Percentiles rank a stretch among this genome's conserved stretches.
Conservation (phyloP, 2,113 vertebrate genomes). For the Xenus cinereus region DNA sequence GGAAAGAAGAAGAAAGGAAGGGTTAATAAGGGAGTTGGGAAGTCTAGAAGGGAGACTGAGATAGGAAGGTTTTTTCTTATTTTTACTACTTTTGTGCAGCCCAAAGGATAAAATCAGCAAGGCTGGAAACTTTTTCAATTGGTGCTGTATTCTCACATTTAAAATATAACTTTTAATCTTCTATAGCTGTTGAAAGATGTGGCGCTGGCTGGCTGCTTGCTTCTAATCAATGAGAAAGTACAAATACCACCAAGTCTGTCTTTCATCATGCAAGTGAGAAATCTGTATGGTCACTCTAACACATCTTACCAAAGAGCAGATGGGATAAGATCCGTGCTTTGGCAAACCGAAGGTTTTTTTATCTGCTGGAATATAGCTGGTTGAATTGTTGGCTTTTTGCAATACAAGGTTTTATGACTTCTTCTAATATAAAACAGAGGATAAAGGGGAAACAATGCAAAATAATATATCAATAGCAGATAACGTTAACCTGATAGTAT, state of each 20-base stretch:
- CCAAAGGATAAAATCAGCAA: not conserved
- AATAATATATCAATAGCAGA: not conserved
- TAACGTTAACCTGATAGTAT: not conserved
- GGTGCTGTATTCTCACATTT: not conserved
- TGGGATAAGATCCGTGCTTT: slow-evolving; percentile 44
- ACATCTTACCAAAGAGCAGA: slow-evolving; percentile 28
- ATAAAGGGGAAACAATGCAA: slow-evolving; percentile 16
- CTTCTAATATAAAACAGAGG: slow-evolving; percentile 47
- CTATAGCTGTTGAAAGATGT: slow-evolving; percentile 15
- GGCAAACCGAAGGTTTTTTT: not conserved
- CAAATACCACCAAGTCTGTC: slow-evolving; percentile 39
- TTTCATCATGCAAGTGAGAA: slow-evolving; percentile 46
- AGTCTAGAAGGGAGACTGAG: not conserved
- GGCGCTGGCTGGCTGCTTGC: not conserved
- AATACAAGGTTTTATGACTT: slow-evolving; percentile 36
- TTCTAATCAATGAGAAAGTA: slow-evolving; percentile 24
- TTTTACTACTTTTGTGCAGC: not conserved
- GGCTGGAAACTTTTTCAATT: not conserved
- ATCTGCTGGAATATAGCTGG: not conserved
- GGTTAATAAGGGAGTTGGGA: not conserved
- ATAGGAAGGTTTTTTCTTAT: not conserved
- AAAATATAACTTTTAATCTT: slow-evolving; percentile 20
- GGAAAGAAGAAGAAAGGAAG: not conserved
- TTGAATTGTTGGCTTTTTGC: slow-evolving; percentile 39
- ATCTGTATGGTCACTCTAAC: slow-evolving; percentile 14